These are phyloP conservation scores for Trematocara stigmaticum DNA, from an alignment of 2,113 vertebrate genomes.

Conservation along the genomic window DNA sequence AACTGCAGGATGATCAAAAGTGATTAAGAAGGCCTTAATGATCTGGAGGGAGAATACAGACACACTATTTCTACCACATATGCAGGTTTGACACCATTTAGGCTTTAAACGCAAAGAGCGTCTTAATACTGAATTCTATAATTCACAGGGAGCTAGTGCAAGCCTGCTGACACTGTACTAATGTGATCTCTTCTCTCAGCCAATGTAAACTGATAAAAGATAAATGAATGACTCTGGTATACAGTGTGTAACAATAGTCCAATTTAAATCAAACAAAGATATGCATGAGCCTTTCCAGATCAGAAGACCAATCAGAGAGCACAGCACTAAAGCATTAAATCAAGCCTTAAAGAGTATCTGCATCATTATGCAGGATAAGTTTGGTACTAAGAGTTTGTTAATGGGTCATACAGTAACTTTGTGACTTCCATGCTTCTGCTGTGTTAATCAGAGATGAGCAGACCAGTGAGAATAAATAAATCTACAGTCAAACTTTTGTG, in stretches of 20 bases:
- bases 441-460: neutral
- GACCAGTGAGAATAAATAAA: neutral
- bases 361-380: accelerated
- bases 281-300: accelerated
- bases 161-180: accelerated
- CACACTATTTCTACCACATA: accelerated
- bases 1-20: neutral
- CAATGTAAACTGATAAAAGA: accelerated
- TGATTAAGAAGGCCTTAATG: neutral
- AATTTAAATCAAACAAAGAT: accelerated
- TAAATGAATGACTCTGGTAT: accelerated
- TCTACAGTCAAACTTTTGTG: neutral
- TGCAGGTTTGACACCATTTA: neutral
- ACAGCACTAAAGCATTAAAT: accelerated
- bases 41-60: accelerated
- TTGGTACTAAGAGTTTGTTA: accelerated
- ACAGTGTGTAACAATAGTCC: accelerated
- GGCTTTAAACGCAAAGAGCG: neutral
- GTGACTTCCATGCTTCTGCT: accelerated
- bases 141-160: neutral
- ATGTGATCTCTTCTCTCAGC: accelerated
- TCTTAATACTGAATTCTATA: accelerated
- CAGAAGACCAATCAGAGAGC: neutral
- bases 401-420: accelerated
- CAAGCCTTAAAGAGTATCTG: accelerated